Base-by-base conservation (phyloP, 2,113 vertebrate genomes). In the Heterochromis multidens region DNA sequence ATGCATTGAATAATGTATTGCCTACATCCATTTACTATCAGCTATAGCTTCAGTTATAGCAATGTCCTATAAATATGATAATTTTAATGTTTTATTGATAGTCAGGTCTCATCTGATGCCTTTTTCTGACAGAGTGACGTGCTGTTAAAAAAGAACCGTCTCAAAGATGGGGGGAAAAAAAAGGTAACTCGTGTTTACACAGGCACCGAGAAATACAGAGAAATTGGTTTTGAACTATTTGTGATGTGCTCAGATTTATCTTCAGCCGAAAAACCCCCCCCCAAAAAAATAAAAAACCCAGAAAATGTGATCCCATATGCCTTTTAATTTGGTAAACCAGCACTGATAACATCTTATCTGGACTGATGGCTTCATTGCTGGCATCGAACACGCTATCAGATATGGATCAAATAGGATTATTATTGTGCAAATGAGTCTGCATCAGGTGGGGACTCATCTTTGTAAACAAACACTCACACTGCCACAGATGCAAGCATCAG, bases 401-500 rank as follows among this genome's bases (percentile, higher is more conserved):
- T 89, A 77, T 43, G 82, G 67, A 76, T 85, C 77, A 81, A 81
- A 91, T 74, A 1, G 43, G 88, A 87, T 77, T 83, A 85, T 92
- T 88, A 81, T 89, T 87, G 88, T 91, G 87, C 70, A 89, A 90
- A 91, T 86, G 79, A 87, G 61, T 59, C 40, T 13, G 88, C 79
- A 62, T 77, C 76, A 84, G 80, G 79, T 81, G 65, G 58, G 37
- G 29, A 67, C 63, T 85, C 31, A 57, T 70, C 54, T 40, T 54
- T 33, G 80, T 58, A 91, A 89, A 80, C 72, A 82, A 79, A 52
- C 81, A 97, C 96, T 97, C 91, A 97, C 95, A 67, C 95, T 6
- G 96, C 76, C 46, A 97, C 2, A 4, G 95, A 92, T 91, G 96
- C 97, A 8, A 97, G 96, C 89, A 96, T 92, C 80, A 97, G 82